These are phyloP conservation scores for Trachelus tabidus DNA, from an alignment of 2,888 invertebrate species.

Conservation along the genomic window DNA sequence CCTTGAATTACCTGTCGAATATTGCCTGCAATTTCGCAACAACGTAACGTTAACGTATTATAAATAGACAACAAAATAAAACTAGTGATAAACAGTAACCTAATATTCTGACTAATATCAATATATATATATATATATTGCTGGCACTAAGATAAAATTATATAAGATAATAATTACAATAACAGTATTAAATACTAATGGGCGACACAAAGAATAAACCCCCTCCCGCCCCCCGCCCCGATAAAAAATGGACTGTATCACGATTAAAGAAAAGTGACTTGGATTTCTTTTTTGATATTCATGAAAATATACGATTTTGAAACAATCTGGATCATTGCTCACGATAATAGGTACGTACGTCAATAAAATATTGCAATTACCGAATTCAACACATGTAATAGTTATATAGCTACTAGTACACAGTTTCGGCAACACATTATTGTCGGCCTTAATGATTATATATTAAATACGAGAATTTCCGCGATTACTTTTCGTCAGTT, in stretches of 20 bases:
- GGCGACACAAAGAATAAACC: not conserved
- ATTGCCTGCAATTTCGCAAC: not conserved
- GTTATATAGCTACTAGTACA: not conserved
- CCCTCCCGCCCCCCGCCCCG: not conserved
- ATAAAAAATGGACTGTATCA: not conserved
- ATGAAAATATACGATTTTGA: not conserved
- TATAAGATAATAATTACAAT: not conserved
- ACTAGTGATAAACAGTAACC: not conserved
- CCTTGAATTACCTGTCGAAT: not conserved
- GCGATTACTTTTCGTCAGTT: not conserved
- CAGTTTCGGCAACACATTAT: slow-evolving; percentile 20
- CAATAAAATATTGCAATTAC: slow-evolving; percentile 1
- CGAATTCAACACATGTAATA: not conserved
- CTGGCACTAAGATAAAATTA: not conserved
- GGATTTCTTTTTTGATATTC: not conserved
- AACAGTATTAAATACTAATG: not conserved
- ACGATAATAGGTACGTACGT: not conserved
- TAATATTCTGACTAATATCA: no score
- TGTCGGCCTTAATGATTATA: slow-evolving; percentile 19
- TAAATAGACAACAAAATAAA: not conserved
- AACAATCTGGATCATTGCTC: not conserved
- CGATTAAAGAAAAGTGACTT: not conserved
- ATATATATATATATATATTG: no score
- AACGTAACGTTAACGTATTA: not conserved
- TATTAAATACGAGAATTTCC: not conserved